Evolutionary conservation across 2,113 vertebrate genomes (phyloP), one percentile per base, ranked within the genome.

Genomic region (Heterochromis multidens): DNA sequence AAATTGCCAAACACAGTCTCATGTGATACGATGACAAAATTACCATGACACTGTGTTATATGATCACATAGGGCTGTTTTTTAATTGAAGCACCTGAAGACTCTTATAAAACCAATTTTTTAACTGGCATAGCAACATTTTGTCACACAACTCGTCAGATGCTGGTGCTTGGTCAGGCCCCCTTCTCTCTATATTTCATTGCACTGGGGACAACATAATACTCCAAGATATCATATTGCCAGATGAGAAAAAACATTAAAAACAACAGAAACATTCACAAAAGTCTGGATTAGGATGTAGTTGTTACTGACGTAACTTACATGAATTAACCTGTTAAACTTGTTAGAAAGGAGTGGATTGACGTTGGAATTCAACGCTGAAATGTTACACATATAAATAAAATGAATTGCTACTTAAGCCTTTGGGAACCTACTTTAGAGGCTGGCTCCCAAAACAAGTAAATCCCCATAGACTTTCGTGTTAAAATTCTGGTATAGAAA

Each of bases 301-400:
- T 25, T 43, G 35, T 6, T 67, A 7, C 12, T 67, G 37, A 43
- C 3, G 25, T 43, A 43, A 43, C 63, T n/a, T 16, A 40, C 21
- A 65, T 40, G 12, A 40, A 40, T 40, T 14, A 40, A 40, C 33
- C 4, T 25, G 35, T 23, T 65, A 6, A 49, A 40, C 23, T 12
- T 65, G 6, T 67, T 67, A 37, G 40, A 67, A 43, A 25, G n/a
- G 7, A 67, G 4, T 43, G n/a, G 40, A 63, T 19, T 63, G 61
- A 63, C 0, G 31, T 25, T 59, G 29, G 31, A 63, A 35, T 13
- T 10, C 7, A 0, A n/a, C 12, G n/a, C n/a, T n/a, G n/a, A n/a
- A n/a, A n/a, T n/a, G n/a, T n/a, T n/a, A n/a, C n/a, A n/a, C n/a
- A n/a, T n/a, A n/a, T n/a, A n/a, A n/a, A n/a, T n/a, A n/a, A n/a